Conservation (phyloP, 2,113 vertebrate genomes). For the Smithornis capensis region DNA sequence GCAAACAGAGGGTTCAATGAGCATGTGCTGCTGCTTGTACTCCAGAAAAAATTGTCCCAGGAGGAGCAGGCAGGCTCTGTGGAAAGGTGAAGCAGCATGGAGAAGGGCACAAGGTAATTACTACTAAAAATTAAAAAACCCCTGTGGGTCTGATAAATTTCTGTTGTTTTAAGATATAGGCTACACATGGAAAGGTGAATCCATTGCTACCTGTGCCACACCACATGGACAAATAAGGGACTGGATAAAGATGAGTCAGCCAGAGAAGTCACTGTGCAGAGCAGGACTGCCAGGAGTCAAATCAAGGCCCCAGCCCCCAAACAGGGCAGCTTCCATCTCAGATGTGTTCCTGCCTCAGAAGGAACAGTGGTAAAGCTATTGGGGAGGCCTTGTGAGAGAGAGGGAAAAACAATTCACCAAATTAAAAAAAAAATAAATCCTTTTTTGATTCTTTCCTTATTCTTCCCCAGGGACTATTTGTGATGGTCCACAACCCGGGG, state of each 20-base stretch:
- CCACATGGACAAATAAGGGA: background rate
- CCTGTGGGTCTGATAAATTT: background rate
- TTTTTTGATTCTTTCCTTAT: background rate
- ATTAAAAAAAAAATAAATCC: background rate
- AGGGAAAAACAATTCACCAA: background rate
- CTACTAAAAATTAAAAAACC: background rate
- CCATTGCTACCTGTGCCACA: background rate
- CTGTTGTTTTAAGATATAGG: background rate
- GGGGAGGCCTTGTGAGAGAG: background rate
- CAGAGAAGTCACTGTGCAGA: background rate
- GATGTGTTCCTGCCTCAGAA: background rate
- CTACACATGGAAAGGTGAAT: background rate
- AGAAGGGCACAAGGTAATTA: background rate
- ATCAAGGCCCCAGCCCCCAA: background rate
- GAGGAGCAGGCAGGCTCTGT: background rate
- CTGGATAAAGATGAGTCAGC: background rate
- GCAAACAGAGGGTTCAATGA: background rate
- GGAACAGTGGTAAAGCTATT: accelerated
- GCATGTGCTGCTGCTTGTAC: background rate
- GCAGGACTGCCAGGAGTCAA: background rate
- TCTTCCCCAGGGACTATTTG: background rate
- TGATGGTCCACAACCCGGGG: background rate
- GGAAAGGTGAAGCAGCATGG: background rate
- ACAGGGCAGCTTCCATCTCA: background rate
- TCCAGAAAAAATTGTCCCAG: background rate